Conservation (phyloP, 2,888 invertebrate genomes). For the Apamea monoglypha region DNA sequence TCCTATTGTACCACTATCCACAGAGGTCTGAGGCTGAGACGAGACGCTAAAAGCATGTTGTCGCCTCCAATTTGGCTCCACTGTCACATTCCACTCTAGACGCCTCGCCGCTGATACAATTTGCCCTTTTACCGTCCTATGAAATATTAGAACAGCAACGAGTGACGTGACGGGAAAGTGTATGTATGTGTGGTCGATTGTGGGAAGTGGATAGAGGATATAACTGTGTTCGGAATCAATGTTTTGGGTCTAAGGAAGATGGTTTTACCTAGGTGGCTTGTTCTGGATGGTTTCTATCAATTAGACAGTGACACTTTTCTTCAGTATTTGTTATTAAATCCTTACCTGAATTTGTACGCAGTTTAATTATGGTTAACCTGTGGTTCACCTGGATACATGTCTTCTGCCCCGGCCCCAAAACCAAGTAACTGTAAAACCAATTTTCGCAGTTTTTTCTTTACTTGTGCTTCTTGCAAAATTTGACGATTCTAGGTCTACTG, state of each 20-base stretch:
- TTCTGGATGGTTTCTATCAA: background rate
- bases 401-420: too few species aligned
- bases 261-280: background rate
- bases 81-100: slow-evolving; percentile 80
- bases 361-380: too few species aligned
- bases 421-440: too few species aligned
- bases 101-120: slow-evolving; percentile 79
- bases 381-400: background rate
- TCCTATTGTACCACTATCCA: slow-evolving; percentile 80
- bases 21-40: slow-evolving; percentile 71
- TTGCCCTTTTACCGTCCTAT: slow-evolving; percentile 78
- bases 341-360: too few species aligned
- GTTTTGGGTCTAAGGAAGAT: background rate
- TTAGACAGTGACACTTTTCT: background rate
- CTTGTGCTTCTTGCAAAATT: too few species aligned
- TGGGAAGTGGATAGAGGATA: slow-evolving; percentile 3
- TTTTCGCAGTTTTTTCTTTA: too few species aligned
- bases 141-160: slow-evolving; percentile 75
- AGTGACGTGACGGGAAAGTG: slow-evolving; percentile 68
- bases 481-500: too few species aligned
- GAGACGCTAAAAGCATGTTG: slow-evolving; percentile 88
- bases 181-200: slow-evolving; percentile 65
- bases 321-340: background rate
- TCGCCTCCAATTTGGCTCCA: slow-evolving; percentile 84
- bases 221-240: background rate